Evolutionary conservation across 2,888 invertebrate species (phyloP).

Genomic region (Fragum sueziense): DNA sequence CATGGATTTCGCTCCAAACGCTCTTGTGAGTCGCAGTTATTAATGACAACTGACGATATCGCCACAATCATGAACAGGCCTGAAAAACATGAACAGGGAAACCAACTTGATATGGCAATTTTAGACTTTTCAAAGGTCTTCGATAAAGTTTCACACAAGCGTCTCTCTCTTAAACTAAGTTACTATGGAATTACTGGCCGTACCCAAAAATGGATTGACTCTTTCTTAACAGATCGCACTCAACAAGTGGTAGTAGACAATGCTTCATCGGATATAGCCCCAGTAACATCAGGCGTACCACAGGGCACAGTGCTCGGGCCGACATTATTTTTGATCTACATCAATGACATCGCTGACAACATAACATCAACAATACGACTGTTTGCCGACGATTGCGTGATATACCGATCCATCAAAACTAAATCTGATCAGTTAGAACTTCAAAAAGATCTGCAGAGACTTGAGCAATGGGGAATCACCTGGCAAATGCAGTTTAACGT

Average conservation of each 20-base stretch:
- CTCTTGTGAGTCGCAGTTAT: neutral
- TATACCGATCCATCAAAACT: too few species aligned
- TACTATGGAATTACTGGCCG: neutral
- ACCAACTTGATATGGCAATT: neutral
- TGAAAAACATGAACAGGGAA: neutral
- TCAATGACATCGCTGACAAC: neutral
- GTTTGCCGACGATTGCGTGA: too few species aligned
- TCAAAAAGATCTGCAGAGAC: neutral
- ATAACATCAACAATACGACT: too few species aligned
- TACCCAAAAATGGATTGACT: neutral
- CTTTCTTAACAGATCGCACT: neutral
- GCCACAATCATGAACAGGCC: neutral
- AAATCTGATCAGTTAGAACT: neutral
- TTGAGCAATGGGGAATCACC: neutral
- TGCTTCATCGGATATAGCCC: neutral
- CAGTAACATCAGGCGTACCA: neutral
- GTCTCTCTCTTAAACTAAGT: slow-evolving; percentile 12
- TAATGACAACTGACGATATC: neutral
- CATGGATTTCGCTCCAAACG: neutral
- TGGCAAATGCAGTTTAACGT: slow-evolving; percentile 35
- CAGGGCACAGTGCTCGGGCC: neutral
- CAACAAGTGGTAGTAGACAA: neutral
- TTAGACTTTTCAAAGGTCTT: neutral
- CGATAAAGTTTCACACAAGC: slow-evolving; percentile 18
- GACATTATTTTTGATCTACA: neutral